These are phyloP conservation scores for Taxidea taxus DNA, from an alignment of 2,113 vertebrate species.

Conservation along the genomic window DNA sequence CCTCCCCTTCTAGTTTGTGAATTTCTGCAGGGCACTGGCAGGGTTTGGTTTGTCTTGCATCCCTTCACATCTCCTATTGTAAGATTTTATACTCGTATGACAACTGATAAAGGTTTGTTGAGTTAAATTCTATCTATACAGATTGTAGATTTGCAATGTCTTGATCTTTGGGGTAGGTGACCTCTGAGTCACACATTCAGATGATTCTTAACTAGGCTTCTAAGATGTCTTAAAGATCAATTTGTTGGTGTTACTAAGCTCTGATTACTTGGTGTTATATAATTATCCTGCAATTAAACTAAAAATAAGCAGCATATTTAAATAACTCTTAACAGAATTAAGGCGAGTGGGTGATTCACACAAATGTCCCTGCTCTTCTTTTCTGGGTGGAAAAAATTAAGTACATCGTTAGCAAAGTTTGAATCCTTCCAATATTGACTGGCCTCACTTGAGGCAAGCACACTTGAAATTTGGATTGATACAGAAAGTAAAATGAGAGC, in stretches of 20 bases:
- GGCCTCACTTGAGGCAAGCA: background rate
- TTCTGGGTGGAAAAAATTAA: background rate
- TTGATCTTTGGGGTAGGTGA: background rate
- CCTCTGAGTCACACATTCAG: background rate
- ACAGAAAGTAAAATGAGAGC: background rate
- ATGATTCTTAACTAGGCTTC: background rate
- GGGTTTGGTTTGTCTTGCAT: background rate
- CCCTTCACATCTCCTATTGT: background rate
- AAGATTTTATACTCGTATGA: background rate
- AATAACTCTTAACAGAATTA: conserved; percentile 35
- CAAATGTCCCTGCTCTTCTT: background rate
- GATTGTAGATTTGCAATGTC: background rate
- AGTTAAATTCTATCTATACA: background rate
- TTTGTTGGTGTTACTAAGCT: conserved; percentile 33
- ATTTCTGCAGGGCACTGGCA: background rate
- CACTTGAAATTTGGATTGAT: conserved; percentile 9
- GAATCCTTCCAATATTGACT: background rate
- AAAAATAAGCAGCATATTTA: conserved; percentile 55
- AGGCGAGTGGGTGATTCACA: background rate
- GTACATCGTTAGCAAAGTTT: background rate
- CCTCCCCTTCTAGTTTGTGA: background rate
- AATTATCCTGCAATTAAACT: conserved; percentile 48
- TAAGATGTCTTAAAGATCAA: background rate
- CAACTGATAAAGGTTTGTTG: background rate
- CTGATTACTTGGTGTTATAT: conserved; percentile 44